Conservation (phyloP, 2,113 vertebrate genomes). For the Neoarius graeffei region DNA sequence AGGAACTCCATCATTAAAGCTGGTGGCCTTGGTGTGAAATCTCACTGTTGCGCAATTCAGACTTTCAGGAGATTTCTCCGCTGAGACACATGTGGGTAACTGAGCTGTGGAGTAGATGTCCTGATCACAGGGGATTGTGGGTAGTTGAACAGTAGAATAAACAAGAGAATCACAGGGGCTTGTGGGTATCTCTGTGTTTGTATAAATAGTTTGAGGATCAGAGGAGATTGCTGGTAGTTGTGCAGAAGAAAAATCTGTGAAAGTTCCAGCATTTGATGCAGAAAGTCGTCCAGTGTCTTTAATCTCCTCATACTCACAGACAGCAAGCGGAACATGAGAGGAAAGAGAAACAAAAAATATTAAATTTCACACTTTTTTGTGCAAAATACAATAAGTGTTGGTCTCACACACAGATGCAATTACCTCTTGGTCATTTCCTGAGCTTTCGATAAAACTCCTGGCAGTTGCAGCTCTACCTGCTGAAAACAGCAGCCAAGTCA, state of each 20-base stretch:
- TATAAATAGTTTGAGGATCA: no score
- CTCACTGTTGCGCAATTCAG: not conserved
- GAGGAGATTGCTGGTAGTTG: no score
- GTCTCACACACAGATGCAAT: not conserved
- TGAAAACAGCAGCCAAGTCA: no score
- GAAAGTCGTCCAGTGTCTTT: not conserved
- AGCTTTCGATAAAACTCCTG: no score
- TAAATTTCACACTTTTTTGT: not conserved
- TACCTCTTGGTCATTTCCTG: no score
- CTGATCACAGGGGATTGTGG: no score
- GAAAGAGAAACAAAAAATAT: not conserved
- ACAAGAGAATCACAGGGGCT: not conserved
- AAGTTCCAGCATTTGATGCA: not conserved
- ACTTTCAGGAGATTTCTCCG: slow-evolving; percentile 3
- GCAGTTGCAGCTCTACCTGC: no score
- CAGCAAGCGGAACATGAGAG: no score
- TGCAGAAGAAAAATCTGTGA: not conserved
- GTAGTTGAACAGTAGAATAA: no score
- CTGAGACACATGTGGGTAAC: not conserved
- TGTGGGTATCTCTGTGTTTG: not conserved
- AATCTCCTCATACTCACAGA: no score
- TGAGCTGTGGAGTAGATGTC: not conserved
- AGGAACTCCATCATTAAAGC: no score
- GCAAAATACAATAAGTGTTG: not conserved
- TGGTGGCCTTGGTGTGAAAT: no score